Evolutionary conservation across 2,888 invertebrate species (phyloP).

Genomic region (Caenorhabditis virilis): DNA sequence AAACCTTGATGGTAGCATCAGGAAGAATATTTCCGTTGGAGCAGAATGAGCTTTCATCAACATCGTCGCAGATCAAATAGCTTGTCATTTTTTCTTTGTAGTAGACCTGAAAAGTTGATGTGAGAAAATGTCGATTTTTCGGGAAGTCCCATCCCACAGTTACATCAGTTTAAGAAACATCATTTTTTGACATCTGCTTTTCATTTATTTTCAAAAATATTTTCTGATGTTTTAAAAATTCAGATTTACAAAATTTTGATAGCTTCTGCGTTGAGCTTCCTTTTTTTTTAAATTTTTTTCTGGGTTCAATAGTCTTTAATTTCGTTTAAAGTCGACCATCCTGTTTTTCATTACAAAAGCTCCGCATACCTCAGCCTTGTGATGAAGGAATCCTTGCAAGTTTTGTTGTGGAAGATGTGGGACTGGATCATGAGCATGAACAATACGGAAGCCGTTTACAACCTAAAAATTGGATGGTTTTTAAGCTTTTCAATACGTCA

Average conservation of each 20-base stretch:
- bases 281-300: too few species aligned
- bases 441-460: constrained; percentile 46
- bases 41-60: constrained; percentile 50
- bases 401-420: constrained; percentile 50
- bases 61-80: constrained; percentile 46
- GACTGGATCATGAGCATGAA: constrained; percentile 51
- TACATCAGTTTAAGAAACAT: too few species aligned
- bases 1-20: constrained; percentile 35
- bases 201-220: too few species aligned
- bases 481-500: too few species aligned
- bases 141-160: neutral
- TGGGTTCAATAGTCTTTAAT: too few species aligned
- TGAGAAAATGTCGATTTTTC: neutral
- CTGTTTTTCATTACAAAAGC: neutral
- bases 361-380: constrained; percentile 49
- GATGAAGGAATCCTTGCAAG: constrained; percentile 52
- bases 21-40: constrained; percentile 49
- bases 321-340: too few species aligned
- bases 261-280: too few species aligned
- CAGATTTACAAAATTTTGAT: too few species aligned
- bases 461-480: too few species aligned
- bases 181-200: too few species aligned
- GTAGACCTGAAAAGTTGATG: constrained; percentile 25
- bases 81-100: constrained; percentile 54
- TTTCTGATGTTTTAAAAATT: too few species aligned